phyloP scores from a whole-genome alignment of 1,140 invertebrate genomes.

The Lordiphosa clarofinis region DNA sequence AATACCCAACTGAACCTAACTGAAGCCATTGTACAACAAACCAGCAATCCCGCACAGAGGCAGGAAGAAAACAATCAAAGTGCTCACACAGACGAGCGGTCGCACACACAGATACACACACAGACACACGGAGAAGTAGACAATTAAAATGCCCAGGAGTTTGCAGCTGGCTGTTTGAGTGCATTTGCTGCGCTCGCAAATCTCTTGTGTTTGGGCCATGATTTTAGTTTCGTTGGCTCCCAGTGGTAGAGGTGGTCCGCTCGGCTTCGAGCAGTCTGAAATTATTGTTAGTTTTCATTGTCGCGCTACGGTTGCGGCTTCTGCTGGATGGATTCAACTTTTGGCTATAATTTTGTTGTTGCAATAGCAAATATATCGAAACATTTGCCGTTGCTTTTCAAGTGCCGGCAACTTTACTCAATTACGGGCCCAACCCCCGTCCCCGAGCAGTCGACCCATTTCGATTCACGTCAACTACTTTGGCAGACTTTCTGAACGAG shows the following conservation, averaged over 20 bases:
- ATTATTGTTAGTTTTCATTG: constrained; percentile 65
- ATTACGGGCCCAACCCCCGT: constrained; percentile 40
- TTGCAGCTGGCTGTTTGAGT: constrained; percentile 51
- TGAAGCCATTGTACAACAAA: constrained; percentile 36
- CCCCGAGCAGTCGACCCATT: constrained; percentile 1
- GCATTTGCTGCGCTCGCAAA: constrained; percentile 44
- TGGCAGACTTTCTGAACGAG: constrained; percentile 75
- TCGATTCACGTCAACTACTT: constrained; percentile 73
- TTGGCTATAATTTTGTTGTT: constrained; percentile 19
- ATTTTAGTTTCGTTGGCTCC: constrained; percentile 49
- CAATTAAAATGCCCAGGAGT: constrained; percentile 71
- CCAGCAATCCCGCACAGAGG: constrained; percentile 8
- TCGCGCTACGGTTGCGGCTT: constrained; percentile 24
- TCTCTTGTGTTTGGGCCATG: constrained; percentile 53
- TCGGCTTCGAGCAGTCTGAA: constrained; percentile 23
- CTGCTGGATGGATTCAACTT: constrained; percentile 11
- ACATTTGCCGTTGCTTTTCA: constrained; percentile 60
- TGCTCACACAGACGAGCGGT: constrained; percentile 18
- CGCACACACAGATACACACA: constrained; percentile 11
- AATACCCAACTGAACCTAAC: constrained; percentile 21
- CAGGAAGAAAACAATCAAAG: constrained; percentile 47
- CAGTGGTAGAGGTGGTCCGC: neutral
- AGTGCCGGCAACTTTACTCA: constrained; percentile 71
- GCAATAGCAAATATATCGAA: constrained; percentile 58
- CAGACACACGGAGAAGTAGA: constrained; percentile 27